A percentile compares a stretch with the other conserved stretches of the same genome.
Conservation (phyloP, 2,113 vertebrate genomes). For the Bothrops jararaca region DNA sequence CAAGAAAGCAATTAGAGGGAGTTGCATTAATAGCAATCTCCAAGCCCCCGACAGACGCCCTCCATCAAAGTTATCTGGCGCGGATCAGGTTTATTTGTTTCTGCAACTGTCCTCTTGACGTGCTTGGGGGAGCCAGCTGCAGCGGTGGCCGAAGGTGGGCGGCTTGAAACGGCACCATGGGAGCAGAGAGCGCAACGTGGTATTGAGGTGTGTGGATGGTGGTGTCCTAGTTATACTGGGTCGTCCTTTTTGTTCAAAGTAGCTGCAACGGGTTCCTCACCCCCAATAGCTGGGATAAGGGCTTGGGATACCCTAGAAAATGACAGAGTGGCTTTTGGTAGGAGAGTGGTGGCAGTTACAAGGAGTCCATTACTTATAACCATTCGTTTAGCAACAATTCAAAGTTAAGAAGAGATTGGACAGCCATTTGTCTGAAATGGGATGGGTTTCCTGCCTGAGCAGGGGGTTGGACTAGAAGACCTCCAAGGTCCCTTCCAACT, state of each 20-base stretch:
- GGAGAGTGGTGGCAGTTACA: not conserved
- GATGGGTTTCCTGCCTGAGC: no score
- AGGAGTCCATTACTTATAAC: no score
- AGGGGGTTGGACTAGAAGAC: no score
- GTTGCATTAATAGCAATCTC: constrained; percentile 70
- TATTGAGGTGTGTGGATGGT: not conserved
- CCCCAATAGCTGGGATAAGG: not conserved
- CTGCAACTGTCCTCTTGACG: not conserved
- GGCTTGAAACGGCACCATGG: no score
- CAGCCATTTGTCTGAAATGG: no score
- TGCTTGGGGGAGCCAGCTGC: not conserved
- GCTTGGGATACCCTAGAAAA: not conserved
- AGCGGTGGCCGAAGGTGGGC: not conserved
- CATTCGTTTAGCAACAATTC: no score
- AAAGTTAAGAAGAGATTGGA: no score
- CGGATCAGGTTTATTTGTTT: constrained; percentile 36
- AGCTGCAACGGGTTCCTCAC: not conserved
- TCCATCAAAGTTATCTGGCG: constrained; percentile 66
- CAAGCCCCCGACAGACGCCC: constrained; percentile 61
- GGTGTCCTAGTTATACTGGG: not conserved
- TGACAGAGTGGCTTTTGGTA: not conserved
- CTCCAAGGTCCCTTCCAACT: no score
- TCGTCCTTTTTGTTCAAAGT: not conserved
- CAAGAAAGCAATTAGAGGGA: constrained; percentile 70
- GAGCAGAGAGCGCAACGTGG: not conserved